Percentiles rank a stretch among this genome's conserved stretches.
Evolutionary conservation across 2,113 vertebrate species (phyloP).

Genomic region (Oncorhynchus tshawytscha): DNA sequence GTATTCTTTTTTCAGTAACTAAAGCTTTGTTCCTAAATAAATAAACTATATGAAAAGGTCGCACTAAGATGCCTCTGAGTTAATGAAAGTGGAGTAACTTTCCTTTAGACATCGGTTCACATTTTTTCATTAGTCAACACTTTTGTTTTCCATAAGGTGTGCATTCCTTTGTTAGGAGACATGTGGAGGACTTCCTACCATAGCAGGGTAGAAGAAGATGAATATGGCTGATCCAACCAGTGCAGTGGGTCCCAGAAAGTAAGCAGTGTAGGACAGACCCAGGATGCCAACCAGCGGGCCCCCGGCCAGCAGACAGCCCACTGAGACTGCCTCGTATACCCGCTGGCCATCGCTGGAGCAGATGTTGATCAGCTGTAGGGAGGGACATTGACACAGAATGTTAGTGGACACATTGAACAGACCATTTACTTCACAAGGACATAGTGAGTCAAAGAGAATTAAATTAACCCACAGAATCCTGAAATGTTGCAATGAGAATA

Average conservation of each 20-base stretch:
- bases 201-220: slow-evolving; percentile 75
- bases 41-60: no score
- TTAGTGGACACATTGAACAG: background rate
- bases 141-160: background rate
- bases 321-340: slow-evolving; percentile 72
- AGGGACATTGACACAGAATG: slow-evolving; percentile 12
- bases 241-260: slow-evolving; percentile 76
- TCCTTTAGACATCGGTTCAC: no score
- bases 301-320: slow-evolving; percentile 74
- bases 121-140: background rate
- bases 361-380: slow-evolving; percentile 77
- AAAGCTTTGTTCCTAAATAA: background rate
- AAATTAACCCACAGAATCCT: no score
- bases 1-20: background rate
- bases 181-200: slow-evolving; percentile 63
- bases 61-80: no score
- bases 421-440: background rate
- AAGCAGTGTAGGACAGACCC: slow-evolving; percentile 72
- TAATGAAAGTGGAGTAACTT: no score
- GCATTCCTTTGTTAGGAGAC: background rate
- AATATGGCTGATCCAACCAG: slow-evolving; percentile 78
- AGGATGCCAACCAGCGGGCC: slow-evolving; percentile 75
- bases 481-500: no score
- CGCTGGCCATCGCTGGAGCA: slow-evolving; percentile 79
- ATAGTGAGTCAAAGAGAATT: background rate